Percentiles rank a stretch among this genome's conserved stretches.
Evolutionary conservation across 2,113 vertebrate genomes (phyloP).

Genomic region (Balaeniceps rex): DNA sequence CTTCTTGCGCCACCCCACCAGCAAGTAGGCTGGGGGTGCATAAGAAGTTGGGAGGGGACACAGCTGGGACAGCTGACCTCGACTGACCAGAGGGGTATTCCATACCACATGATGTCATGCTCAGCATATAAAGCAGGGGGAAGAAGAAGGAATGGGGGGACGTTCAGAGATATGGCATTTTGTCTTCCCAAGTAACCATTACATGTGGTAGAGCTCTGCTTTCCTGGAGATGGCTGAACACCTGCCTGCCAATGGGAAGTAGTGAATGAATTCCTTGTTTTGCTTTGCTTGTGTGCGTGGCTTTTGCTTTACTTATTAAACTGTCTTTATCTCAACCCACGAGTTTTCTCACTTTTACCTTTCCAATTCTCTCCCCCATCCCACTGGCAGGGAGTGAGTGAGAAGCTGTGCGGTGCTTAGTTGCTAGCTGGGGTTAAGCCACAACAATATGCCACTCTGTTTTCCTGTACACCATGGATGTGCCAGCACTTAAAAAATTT

Average conservation of each 20-base stretch:
- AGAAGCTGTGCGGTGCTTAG: neutral
- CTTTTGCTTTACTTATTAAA: neutral
- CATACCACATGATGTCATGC: neutral
- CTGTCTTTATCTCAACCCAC: neutral
- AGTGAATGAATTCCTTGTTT: neutral
- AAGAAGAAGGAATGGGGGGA: neutral
- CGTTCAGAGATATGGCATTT: accelerated
- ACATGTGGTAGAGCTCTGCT: accelerated
- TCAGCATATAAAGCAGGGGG: neutral
- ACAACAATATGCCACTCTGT: neutral
- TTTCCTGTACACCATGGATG: neutral
- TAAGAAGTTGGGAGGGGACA: neutral
- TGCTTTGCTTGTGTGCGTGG: accelerated
- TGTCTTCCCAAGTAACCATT: neutral
- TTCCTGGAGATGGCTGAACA: too few relatives aligned
- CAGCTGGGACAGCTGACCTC: accelerated
- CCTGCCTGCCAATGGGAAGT: too few relatives aligned
- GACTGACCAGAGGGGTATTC: too few relatives aligned
- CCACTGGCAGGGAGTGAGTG: accelerated
- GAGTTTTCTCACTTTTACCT: neutral
- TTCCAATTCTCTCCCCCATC: neutral
- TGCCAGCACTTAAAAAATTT: neutral
- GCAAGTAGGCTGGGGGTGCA: accelerated
- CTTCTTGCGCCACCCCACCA: neutral
- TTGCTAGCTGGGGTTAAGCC: neutral